Evolutionary conservation across 1,140 invertebrate genomes (phyloP).

Genomic region (Berghia stephanieae): DNA sequence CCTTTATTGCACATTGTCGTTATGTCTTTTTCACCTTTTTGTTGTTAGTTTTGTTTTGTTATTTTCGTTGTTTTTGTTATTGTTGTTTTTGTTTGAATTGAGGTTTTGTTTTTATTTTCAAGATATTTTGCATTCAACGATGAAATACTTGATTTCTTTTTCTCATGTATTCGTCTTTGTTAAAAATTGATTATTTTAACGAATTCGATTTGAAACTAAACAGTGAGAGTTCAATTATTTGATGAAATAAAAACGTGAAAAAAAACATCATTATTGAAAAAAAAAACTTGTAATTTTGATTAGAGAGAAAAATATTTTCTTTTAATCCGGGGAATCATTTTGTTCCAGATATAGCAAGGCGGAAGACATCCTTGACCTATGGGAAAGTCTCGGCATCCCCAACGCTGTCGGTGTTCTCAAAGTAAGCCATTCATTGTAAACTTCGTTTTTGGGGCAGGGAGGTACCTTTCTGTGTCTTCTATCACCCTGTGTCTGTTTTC

Average conservation of each 20-base stretch:
- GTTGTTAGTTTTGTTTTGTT: no score
- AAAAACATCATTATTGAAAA: neutral
- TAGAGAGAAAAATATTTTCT: neutral
- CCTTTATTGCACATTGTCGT: no score
- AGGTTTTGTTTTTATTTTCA: no score
- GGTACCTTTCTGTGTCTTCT: neutral
- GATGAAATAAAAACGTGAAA: neutral
- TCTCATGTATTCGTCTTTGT: no score
- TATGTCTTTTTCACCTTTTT: no score
- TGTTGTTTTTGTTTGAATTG: no score
- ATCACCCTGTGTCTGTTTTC: neutral
- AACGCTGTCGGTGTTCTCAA: conserved; percentile 48
- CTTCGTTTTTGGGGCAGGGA: neutral
- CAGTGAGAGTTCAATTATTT: no score
- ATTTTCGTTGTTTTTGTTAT: no score
- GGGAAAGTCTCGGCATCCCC: conserved; percentile 45
- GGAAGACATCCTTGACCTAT: conserved; percentile 48
- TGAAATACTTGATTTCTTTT: no score
- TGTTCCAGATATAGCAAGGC: conserved; percentile 47
- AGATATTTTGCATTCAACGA: no score
- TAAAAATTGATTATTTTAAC: no score
- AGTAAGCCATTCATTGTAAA: conserved; percentile 36
- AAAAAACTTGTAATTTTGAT: neutral
- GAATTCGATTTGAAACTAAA: no score
- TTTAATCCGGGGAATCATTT: neutral